Conservation (phyloP, 2,888 invertebrate species). For the Shargacucullia verbasci region DNA sequence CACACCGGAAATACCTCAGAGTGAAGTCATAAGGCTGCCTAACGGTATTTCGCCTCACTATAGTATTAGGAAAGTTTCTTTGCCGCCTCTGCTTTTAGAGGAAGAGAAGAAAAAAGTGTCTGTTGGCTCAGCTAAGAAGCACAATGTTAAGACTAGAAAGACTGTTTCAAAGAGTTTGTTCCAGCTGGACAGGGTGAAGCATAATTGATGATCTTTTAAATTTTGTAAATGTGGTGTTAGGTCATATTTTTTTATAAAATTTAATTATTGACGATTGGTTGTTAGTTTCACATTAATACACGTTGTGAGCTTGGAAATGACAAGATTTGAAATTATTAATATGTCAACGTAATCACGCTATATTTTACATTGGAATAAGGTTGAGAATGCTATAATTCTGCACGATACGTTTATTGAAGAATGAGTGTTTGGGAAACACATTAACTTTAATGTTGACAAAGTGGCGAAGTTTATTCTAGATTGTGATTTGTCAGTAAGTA, state of each 20-base stretch:
- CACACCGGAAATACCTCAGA: conserved; percentile 74
- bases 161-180: conserved; percentile 60
- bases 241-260: neutral
- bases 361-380: neutral
- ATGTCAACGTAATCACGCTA: neutral
- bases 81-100: conserved; percentile 82
- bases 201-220: conserved; percentile 48
- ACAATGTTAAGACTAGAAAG: conserved; percentile 65
- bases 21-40: conserved; percentile 63
- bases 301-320: neutral
- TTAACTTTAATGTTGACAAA: neutral
- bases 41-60: conserved; percentile 68
- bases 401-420: conserved; percentile 4
- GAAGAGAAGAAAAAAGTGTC: conserved; percentile 79
- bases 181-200: conserved; percentile 67
- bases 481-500: conserved; percentile 2
- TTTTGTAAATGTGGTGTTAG: conserved; percentile 5
- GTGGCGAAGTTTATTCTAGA: neutral
- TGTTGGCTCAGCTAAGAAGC: conserved; percentile 74
- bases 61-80: conserved; percentile 80
- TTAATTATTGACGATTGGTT: neutral
- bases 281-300: conserved; percentile 8
- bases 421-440: neutral
- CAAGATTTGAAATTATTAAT: neutral
- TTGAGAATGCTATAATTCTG: neutral